These are phyloP conservation scores for Rhopalosiphum padi DNA, from an alignment of 1,140 invertebrate species.

Conservation along the genomic window DNA sequence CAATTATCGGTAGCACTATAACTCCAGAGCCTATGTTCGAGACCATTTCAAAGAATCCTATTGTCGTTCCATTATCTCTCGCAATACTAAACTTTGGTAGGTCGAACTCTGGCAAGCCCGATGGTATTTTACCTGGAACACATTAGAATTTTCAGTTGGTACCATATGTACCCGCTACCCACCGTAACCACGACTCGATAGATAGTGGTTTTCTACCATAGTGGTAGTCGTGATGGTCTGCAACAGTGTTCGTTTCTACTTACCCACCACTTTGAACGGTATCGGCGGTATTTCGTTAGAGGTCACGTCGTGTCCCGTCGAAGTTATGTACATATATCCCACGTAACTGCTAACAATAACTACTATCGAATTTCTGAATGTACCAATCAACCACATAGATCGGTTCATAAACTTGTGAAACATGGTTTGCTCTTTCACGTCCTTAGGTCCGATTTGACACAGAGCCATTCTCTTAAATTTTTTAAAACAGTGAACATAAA, in stretches of 20 bases:
- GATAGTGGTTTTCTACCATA: neutral
- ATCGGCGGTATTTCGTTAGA: neutral
- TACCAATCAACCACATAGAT: conserved; percentile 66
- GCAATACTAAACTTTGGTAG: conserved; percentile 70
- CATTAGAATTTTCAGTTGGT: neutral
- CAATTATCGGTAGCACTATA: conserved; percentile 79
- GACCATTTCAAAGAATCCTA: conserved; percentile 73
- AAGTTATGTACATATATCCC: conserved; percentile 66
- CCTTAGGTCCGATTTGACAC: conserved; percentile 67
- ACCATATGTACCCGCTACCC: neutral
- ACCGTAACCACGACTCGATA: neutral
- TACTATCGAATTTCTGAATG: conserved; percentile 66
- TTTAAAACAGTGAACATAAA: neutral
- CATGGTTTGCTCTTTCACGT: conserved; percentile 65
- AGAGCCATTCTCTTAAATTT: conserved; percentile 66
- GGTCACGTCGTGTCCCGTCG: conserved; percentile 60
- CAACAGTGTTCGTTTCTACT: neutral
- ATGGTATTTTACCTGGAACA: conserved; percentile 69
- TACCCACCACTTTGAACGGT: conserved; percentile 50
- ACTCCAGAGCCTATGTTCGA: conserved; percentile 78
- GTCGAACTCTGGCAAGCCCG: conserved; percentile 72
- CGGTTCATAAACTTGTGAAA: conserved; percentile 65
- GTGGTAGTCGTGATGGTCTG: neutral
- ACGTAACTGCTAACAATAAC: conserved; percentile 68
- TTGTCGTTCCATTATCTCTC: conserved; percentile 65